Evolutionary conservation across 2,113 vertebrate species (phyloP).

Genomic region (Halichoerus grypus): DNA sequence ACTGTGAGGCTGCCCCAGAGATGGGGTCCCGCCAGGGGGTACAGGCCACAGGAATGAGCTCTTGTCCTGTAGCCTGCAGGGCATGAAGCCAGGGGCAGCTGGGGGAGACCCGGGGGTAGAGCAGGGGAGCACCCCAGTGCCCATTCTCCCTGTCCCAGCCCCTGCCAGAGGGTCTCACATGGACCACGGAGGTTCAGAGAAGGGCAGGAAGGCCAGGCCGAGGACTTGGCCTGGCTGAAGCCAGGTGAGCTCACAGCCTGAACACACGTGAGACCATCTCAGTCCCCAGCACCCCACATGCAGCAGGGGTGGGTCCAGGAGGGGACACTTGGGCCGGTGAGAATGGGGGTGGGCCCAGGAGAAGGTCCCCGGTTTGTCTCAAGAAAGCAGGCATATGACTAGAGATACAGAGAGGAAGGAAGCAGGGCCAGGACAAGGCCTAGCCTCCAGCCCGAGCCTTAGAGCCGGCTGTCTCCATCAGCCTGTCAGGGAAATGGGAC

Average conservation of each 20-base stretch:
- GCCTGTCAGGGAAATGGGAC: neutral
- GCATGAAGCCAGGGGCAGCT: neutral
- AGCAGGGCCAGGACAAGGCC: accelerated
- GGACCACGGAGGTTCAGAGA: neutral
- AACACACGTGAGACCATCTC: neutral
- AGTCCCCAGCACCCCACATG: too few relatives aligned
- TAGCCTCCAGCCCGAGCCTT: accelerated
- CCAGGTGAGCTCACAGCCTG: neutral
- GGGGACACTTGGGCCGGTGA: neutral
- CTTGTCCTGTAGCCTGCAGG: neutral
- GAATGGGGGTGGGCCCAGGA: neutral
- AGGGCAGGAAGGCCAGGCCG: neutral
- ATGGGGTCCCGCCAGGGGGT: neutral
- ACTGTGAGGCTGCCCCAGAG: neutral
- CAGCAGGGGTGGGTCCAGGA: neutral
- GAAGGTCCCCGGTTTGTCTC: neutral
- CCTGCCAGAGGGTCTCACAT: neutral
- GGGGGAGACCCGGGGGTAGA: too few relatives aligned
- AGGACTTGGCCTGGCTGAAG: neutral
- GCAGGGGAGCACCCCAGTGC: too few relatives aligned
- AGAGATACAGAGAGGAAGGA: neutral
- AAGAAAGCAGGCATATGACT: neutral
- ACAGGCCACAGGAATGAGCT: neutral
- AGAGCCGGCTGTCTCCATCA: neutral
- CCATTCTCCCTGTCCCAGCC: neutral